These are phyloP conservation scores for Troides helena DNA, from an alignment of 2,888 invertebrate genomes.

Conservation along the genomic window DNA sequence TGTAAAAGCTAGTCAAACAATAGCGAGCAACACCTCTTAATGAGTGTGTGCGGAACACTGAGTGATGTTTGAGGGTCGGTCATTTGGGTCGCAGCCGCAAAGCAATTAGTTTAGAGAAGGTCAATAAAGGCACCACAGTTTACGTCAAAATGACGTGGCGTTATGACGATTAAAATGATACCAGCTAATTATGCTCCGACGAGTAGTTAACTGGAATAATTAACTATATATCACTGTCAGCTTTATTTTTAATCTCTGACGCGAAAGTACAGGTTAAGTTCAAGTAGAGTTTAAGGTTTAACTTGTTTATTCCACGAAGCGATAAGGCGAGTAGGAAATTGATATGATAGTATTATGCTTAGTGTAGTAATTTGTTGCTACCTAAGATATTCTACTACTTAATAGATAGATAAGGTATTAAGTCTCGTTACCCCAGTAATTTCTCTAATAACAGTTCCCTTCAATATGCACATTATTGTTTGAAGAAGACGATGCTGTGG, in stretches of 20 bases:
- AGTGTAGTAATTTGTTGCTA: too few species aligned
- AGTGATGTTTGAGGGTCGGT: conserved; percentile 44
- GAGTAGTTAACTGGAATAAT: not conserved
- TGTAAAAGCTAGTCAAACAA: conserved; percentile 36
- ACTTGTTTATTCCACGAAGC: too few species aligned
- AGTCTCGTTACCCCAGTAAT: too few species aligned
- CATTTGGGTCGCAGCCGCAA: conserved; percentile 44
- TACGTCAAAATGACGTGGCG: conserved; percentile 5
- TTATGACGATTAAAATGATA: conserved; percentile 1
- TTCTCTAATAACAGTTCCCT: too few species aligned
- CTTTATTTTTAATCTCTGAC: not conserved
- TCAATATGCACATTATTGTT: too few species aligned
- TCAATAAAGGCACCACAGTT: conserved; percentile 35
- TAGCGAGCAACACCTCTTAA: conserved; percentile 37
- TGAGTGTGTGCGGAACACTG: conserved; percentile 43
- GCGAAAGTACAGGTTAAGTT: not conserved
- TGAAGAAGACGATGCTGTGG: too few species aligned
- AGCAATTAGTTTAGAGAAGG: conserved; percentile 39
- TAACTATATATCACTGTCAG: not conserved
- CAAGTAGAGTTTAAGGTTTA: not conserved
- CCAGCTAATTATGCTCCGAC: not conserved
- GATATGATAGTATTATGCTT: too few species aligned
- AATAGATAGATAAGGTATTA: too few species aligned
- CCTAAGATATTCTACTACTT: too few species aligned
- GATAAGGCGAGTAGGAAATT: too few species aligned